These are phyloP conservation scores for Phytoseiulus persimilis DNA, from an alignment of 2,888 invertebrate genomes.

Conservation along the genomic window DNA sequence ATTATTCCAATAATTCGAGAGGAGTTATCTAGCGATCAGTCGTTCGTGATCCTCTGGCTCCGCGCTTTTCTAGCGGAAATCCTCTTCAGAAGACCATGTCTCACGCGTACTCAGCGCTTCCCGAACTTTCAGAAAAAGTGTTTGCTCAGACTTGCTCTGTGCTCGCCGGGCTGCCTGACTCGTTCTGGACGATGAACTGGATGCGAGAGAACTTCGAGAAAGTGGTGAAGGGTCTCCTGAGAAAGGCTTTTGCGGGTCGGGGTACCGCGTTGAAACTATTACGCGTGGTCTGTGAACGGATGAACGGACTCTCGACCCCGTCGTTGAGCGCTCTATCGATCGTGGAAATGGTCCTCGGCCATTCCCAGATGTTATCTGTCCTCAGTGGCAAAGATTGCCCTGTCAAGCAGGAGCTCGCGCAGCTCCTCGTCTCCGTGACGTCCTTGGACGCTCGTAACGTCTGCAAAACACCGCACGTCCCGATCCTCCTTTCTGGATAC, in stretches of 20 bases:
- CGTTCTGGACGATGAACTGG: background rate
- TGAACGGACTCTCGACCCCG: background rate
- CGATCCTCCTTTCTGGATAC: slow-evolving; percentile 69
- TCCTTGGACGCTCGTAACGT: slow-evolving; percentile 53
- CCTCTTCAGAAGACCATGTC: no score
- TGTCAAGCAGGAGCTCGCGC: slow-evolving; percentile 56
- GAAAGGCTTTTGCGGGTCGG: background rate
- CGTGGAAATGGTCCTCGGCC: slow-evolving; percentile 14
- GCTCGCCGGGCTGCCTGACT: background rate
- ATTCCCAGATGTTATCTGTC: background rate
- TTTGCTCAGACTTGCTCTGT: background rate
- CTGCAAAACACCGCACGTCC: slow-evolving; percentile 57
- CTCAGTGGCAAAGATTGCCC: slow-evolving; percentile 14
- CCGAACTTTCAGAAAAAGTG: background rate
- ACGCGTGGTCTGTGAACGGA: background rate
- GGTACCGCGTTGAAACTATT: background rate
- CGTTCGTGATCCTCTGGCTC: no score
- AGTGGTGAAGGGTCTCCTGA: background rate
- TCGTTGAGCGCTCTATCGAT: background rate
- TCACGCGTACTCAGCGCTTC: no score
- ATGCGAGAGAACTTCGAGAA: slow-evolving; percentile 21
- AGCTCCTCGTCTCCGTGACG: slow-evolving; percentile 60
- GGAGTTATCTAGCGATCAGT: no score
- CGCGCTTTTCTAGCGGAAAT: no score
- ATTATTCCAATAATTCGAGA: no score